These are phyloP conservation scores for Formica selysi DNA, from an alignment of 1,140 invertebrate genomes.

Conservation along the genomic window DNA sequence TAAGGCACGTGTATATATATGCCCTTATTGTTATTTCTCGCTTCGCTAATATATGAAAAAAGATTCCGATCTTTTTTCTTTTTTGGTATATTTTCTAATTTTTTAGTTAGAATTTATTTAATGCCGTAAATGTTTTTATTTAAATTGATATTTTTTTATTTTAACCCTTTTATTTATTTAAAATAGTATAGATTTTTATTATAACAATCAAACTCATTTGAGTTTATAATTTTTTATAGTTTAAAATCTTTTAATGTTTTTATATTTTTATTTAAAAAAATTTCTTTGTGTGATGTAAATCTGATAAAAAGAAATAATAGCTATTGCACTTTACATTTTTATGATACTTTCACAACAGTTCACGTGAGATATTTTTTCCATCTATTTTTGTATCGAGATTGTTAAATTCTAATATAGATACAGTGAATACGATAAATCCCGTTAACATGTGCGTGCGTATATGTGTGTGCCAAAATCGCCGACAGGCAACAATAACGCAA, in stretches of 20 bases:
- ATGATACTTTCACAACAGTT: slow-evolving; percentile 49
- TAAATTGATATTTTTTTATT: background rate
- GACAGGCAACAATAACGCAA: slow-evolving; percentile 65
- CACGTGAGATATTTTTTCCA: slow-evolving; percentile 34
- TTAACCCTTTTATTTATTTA: slow-evolving; percentile 15
- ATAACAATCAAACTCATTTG: background rate
- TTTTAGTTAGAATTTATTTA: no score
- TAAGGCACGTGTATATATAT: no score
- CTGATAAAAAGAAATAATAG: slow-evolving; percentile 14
- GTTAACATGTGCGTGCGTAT: background rate
- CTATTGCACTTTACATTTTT: slow-evolving; percentile 40
- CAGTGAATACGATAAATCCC: slow-evolving; percentile 57
- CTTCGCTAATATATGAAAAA: no score
- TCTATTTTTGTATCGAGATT: slow-evolving; percentile 52
- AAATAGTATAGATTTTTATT: background rate
- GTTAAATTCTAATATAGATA: slow-evolving; percentile 65
- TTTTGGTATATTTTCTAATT: no score
- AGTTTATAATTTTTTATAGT: background rate
- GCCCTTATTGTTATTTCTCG: no score
- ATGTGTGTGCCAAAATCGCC: slow-evolving; percentile 46
- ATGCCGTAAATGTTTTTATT: background rate
- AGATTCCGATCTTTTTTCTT: no score
- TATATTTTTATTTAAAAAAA: background rate
- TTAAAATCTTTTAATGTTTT: slow-evolving; percentile 6
- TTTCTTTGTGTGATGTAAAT: slow-evolving; percentile 17